Evolutionary conservation across 2,113 vertebrate genomes (phyloP), one percentile per base, ranked within the genome.

Genomic region (Limanda limanda): DNA sequence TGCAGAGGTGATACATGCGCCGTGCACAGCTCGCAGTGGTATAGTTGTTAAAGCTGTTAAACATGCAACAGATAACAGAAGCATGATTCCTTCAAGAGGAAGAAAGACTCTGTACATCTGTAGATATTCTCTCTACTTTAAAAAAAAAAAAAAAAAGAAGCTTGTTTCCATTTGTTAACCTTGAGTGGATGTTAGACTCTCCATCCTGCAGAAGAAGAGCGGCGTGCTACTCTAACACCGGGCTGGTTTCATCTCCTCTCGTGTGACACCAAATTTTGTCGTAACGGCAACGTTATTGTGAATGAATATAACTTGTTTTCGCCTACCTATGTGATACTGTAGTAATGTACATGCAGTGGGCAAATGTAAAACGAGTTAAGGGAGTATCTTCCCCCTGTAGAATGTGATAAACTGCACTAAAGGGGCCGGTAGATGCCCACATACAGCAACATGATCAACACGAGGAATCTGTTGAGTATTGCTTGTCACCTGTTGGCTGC

Each of bases 401-500:
- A 81, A 82, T 84, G 86, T 77, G 70, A 77, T 64, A 20, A 77
- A 54, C 55, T 52, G 47, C 68, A 71, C 67, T 67, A 57, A 76
- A 47, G n/a, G 21, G 64, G 40, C 66, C 15, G 1, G 24, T 23
- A 40, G 23, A 20, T 24, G 71, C 58, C 60, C 47, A 51, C 25
- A 31, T 9, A 55, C 24, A 71, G 78, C 55, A 31, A 48, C 54
- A 48, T 15, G 2, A 68, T 45, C 68, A 64, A 63, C 9, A 25
- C 1, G 8, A 25, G 25, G 61, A 54, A 37, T 74, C 27, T 45
- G 48, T 35, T 65, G 9, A 67, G 77, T 58, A 18, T 59, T 72
- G 48, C 27, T 74, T 15, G 51, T 20, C 52, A 48, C 25, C 42
- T 13, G 40, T 40, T 31, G 48, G 21, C 45, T 24, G 7, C 31